Conservation (phyloP, 2,888 invertebrate species). For the Agrotis segetum region DNA sequence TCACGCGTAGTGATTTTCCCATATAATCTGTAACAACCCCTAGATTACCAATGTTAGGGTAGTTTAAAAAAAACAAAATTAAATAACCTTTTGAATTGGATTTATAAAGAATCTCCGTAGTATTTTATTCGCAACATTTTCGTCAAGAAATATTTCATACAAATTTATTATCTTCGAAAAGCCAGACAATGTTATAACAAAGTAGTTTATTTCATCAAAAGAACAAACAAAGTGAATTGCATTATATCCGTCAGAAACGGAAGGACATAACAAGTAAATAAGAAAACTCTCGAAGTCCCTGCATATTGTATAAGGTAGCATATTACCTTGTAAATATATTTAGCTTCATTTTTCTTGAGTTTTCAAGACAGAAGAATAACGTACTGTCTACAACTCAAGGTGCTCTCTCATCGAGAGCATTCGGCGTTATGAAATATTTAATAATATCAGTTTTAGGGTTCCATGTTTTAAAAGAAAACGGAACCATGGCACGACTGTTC, state of each 20-base stretch:
- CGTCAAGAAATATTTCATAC: not conserved
- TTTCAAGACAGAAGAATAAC: constrained; percentile 5
- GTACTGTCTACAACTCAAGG: too few relatives aligned
- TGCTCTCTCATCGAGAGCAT: too few relatives aligned
- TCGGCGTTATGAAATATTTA: too few relatives aligned
- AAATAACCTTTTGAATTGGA: not conserved
- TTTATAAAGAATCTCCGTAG: not conserved
- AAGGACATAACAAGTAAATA: constrained; percentile 16
- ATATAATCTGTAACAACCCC: too few relatives aligned
- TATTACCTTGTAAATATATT: constrained; percentile 7
- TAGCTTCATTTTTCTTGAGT: not conserved
- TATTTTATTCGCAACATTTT: not conserved
- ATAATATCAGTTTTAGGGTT: too few relatives aligned
- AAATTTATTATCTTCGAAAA: not conserved
- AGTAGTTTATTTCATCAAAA: constrained; percentile 17
- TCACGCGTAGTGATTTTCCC: too few relatives aligned
- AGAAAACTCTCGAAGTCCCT: constrained; percentile 16
- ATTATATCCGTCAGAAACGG: not conserved
- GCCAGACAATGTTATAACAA: not conserved
- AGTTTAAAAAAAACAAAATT: too few relatives aligned
- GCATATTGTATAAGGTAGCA: constrained; percentile 14
- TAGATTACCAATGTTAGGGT: too few relatives aligned
- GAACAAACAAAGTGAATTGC: not conserved
- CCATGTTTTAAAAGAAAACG: too few relatives aligned
- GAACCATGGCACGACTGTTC: too few relatives aligned